Evolutionary conservation across 1,140 invertebrate genomes (phyloP), one percentile per base, ranked within the genome.

Genomic region (Neodiprion pinetum): DNA sequence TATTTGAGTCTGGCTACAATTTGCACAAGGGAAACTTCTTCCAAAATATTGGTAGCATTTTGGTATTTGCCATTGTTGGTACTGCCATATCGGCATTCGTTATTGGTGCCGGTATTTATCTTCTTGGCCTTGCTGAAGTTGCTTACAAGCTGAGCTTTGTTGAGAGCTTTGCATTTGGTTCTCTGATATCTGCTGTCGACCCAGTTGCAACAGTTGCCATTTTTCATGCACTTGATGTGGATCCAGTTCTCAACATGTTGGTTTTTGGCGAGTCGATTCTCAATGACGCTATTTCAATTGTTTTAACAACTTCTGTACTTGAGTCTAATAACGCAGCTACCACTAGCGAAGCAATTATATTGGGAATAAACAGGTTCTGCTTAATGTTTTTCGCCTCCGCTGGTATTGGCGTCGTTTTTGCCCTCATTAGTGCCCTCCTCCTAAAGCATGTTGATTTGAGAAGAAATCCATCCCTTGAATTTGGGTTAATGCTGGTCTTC

Each of bases 1-100:
- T 99, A 79, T 99, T 99, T 91, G 98, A 99, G 89, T 98, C 97
- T 7, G 98, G 98, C 7, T 99, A 99, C 84, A 99, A 99, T 92
- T 91, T 99, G 69, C 98, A 99, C 82, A 99, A 99, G 88, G 97
- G 98, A 71, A 99, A 99, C 84, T 99, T 99, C 84, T 99, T 99
- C 86, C 97, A 98, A 89, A 99, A 99, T 84, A 98, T 99, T 85
- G 97, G 97, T 40, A 97, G 95, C 8, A 96, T 96, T 78, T 86
- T 99, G 76, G 93, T 99, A 0, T 99, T 99, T 93, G 98, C 98
- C 1, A 98, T 99, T 79, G 91, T 99, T 82, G 98, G 98, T 0
- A 99, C 98, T 21, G 93, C 96, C 0, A 98, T 99, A 79, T 99
- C 97, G 21, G 98, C 98, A 12, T 92, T 98, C 82, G 93, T 97